Evolutionary conservation across 2,888 invertebrate species (phyloP).

Genomic region (Omphaloscelis lunosa): DNA sequence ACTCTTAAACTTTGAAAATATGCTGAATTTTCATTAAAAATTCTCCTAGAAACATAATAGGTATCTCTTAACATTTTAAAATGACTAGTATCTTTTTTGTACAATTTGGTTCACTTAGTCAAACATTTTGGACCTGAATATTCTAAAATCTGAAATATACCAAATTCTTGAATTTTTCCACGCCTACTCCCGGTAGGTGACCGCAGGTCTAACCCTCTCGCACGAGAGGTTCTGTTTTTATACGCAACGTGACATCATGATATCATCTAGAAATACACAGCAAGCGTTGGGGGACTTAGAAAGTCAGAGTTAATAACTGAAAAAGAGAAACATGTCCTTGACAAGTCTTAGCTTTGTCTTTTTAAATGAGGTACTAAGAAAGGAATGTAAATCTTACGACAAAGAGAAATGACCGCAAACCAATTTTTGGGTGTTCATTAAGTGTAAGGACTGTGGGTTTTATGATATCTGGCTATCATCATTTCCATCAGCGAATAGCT

Average conservation of each 20-base stretch:
- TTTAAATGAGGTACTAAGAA: background rate
- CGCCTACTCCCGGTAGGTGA: background rate
- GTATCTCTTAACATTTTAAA: background rate
- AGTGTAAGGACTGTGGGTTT: background rate
- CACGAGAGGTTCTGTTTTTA: background rate
- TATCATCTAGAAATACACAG: constrained; percentile 19
- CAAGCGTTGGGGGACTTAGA: background rate
- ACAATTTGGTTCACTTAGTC: background rate
- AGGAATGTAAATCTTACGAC: background rate
- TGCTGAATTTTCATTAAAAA: background rate
- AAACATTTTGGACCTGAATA: background rate
- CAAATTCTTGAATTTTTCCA: constrained; percentile 9
- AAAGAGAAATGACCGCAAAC: background rate
- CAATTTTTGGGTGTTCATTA: background rate
- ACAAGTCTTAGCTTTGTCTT: background rate
- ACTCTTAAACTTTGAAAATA: too few species aligned
- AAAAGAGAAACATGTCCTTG: background rate
- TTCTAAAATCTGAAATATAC: constrained; percentile 16
- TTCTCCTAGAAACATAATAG: background rate
- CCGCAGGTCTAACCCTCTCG: constrained; percentile 11
- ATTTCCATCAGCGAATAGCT: background rate
- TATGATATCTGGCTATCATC: background rate
- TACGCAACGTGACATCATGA: constrained; percentile 40
- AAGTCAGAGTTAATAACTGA: background rate
- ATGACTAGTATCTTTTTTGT: background rate